Evolutionary conservation across 2,113 vertebrate genomes (phyloP).

Genomic region (Lota lota): DNA sequence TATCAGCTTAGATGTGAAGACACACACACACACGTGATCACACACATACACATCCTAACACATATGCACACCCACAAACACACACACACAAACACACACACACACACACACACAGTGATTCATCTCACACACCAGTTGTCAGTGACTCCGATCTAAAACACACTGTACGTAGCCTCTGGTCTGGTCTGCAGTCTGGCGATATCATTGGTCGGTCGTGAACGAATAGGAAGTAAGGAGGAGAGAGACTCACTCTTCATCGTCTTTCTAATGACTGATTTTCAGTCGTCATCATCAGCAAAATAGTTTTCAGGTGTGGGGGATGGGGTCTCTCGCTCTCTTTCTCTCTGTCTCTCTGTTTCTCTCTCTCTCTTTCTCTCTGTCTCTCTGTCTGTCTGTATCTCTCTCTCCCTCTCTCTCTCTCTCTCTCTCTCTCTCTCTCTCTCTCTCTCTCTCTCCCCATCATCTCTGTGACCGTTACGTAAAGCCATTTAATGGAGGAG

Average conservation of each 20-base stretch:
- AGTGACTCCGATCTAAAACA: too few species aligned
- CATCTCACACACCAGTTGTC: too few species aligned
- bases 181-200: too few species aligned
- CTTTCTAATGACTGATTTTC: too few species aligned
- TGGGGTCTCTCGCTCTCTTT: too few species aligned
- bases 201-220: too few species aligned
- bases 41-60: background rate
- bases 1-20: slow-evolving; percentile 8
- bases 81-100: slow-evolving; percentile 3
- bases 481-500: slow-evolving; percentile 24
- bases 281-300: too few species aligned
- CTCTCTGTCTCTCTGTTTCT: too few species aligned
- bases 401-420: background rate
- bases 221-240: too few species aligned
- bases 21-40: background rate
- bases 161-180: too few species aligned
- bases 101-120: slow-evolving; percentile 2
- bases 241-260: too few species aligned
- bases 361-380: background rate
- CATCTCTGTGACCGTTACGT: slow-evolving; percentile 7
- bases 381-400: background rate
- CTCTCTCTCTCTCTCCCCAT: background rate
- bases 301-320: too few species aligned
- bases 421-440: background rate
- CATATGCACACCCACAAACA: background rate